Conservation (phyloP, 1,140 invertebrate species). For the Drosophila busckii region DNA sequence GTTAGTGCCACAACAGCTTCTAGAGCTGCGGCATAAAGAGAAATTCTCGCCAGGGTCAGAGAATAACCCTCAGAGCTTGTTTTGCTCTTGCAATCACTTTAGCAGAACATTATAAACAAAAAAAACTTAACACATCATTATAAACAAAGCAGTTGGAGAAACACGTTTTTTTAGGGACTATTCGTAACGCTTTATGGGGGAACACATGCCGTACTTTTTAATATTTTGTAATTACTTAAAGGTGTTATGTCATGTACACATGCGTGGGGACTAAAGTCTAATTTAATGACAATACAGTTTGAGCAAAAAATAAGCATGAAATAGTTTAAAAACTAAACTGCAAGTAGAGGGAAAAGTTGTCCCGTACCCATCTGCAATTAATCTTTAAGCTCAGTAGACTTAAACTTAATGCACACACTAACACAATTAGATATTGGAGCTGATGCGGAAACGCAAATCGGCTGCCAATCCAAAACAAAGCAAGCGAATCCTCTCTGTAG, state of each 20-base stretch:
- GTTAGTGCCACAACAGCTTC: constrained; percentile 15
- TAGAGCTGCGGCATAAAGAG: constrained; percentile 25
- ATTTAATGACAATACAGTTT: background rate
- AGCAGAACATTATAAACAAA: constrained; percentile 39
- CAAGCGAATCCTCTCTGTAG: constrained; percentile 10
- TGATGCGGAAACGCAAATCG: constrained; percentile 59
- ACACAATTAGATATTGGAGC: constrained; percentile 64
- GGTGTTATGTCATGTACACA: constrained; percentile 45
- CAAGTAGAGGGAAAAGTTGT: background rate
- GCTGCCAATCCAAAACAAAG: constrained; percentile 17
- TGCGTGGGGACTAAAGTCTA: constrained; percentile 3
- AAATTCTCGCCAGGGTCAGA: constrained; percentile 52
- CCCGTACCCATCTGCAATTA: constrained; percentile 17
- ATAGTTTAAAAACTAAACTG: background rate
- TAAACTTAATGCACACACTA: constrained; percentile 50
- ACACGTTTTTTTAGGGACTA: constrained; percentile 37
- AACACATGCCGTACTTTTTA: constrained; percentile 24
- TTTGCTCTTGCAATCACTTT: constrained; percentile 46
- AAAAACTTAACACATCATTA: constrained; percentile 13
- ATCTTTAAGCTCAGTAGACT: constrained; percentile 5
- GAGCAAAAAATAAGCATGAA: background rate
- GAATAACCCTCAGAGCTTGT: constrained; percentile 41
- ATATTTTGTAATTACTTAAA: constrained; percentile 31
- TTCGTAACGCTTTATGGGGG: constrained; percentile 44
- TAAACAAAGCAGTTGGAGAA: constrained; percentile 19